phyloP scores from a whole-genome alignment of 2,113 vertebrate genomes.

The Bufo bufo region DNA sequence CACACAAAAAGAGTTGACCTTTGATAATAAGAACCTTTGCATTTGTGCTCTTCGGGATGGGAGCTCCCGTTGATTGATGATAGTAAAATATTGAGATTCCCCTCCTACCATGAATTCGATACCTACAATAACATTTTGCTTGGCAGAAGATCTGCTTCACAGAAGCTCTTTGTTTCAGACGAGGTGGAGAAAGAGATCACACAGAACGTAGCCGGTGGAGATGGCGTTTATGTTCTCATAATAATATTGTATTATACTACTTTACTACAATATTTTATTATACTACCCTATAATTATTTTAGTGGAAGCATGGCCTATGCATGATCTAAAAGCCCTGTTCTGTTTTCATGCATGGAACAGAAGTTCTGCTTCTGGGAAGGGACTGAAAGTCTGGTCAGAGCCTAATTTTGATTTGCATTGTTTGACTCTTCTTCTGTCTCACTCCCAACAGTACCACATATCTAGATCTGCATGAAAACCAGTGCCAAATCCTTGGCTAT shows the following conservation, averaged over 20 bases:
- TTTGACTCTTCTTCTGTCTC: not conserved
- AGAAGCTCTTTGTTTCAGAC: not conserved
- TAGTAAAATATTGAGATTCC: not conserved
- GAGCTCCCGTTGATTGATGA: slow-evolving; percentile 9
- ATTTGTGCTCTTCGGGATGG: not conserved
- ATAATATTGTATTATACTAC: not conserved
- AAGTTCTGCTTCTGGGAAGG: not conserved
- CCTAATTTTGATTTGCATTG: not conserved
- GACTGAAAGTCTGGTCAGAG: not conserved
- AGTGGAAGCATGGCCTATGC: not conserved
- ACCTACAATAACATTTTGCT: slow-evolving; percentile 16
- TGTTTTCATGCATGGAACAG: too few relatives aligned
- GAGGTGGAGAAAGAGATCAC: not conserved
- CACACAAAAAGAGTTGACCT: not conserved
- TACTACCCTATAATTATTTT: not conserved
- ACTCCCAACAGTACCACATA: not conserved
- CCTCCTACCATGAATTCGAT: not conserved
- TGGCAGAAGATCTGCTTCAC: not conserved
- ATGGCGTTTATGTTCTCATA: slow-evolving; percentile 2
- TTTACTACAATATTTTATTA: not conserved
- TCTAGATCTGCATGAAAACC: too few relatives aligned
- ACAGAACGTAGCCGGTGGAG: not conserved
- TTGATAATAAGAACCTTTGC: not conserved
- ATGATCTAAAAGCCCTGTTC: not conserved
- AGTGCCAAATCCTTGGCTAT: too few relatives aligned